These are phyloP conservation scores for Anneissia japonica DNA, from an alignment of 35 echinoderm and acorn worm genomes.

Conservation along the genomic window DNA sequence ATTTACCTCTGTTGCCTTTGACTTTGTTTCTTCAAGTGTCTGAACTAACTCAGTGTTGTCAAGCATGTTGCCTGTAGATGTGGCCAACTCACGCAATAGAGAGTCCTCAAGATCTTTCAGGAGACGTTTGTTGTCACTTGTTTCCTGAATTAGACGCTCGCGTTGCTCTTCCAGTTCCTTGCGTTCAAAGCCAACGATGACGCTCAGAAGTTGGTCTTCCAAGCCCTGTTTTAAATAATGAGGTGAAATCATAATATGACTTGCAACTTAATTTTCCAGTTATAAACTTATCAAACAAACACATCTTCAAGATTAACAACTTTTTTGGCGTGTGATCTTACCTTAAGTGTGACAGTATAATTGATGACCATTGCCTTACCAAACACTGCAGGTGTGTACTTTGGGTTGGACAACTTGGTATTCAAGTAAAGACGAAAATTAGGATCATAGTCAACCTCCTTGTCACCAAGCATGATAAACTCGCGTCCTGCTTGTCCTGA, in stretches of 20 bases:
- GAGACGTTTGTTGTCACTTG: constrained; percentile 88
- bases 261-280: too few species aligned
- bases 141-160: constrained; percentile 97
- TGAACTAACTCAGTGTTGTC: constrained; percentile 89
- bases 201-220: constrained; percentile 94
- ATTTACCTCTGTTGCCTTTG: constrained; percentile 93
- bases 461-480: constrained; percentile 98
- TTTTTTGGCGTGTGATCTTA: constrained; percentile 5
- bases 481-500: constrained; percentile 82
- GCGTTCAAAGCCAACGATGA: constrained; percentile 93
- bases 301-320: not conserved
- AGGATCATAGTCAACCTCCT: constrained; percentile 98
- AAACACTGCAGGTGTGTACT: constrained; percentile 98
- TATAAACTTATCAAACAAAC: too few species aligned
- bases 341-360: constrained; percentile 99
- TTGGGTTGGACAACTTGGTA: constrained; percentile 94
- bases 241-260: too few species aligned
- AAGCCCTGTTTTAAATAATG: constrained; percentile 51
- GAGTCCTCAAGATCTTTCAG: constrained; percentile 97
- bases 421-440: constrained; percentile 97
- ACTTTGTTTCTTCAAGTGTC: constrained; percentile 96
- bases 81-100: constrained; percentile 86
- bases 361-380: constrained; percentile 99
- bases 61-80: constrained; percentile 98
- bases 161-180: constrained; percentile 98